Percentiles rank a stretch among this genome's conserved stretches.
These are phyloP conservation scores for Ischnura elegans DNA, from an alignment of 2,888 invertebrate genomes.

Conservation along the genomic window DNA sequence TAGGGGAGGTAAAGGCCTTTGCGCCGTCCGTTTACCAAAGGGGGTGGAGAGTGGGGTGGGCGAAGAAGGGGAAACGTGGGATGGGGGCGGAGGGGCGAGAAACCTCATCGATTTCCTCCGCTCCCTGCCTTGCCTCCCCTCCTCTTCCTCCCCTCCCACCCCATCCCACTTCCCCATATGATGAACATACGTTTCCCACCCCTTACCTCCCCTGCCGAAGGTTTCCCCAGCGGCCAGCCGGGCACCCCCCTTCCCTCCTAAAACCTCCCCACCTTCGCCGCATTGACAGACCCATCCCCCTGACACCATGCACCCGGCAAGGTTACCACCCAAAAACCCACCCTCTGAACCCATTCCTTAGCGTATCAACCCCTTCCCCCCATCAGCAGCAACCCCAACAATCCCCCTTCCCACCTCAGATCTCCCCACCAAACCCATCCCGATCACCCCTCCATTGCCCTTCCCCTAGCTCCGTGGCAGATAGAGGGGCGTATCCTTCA, in stretches of 20 bases:
- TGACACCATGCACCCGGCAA: no score
- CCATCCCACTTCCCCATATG: neutral
- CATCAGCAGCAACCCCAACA: neutral
- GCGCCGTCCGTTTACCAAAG: conserved; percentile 69
- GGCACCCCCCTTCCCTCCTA: neutral
- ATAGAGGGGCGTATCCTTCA: conserved; percentile 59
- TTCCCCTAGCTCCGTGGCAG: neutral
- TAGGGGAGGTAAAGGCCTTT: conserved; percentile 16
- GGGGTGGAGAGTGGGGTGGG: conserved; percentile 70
- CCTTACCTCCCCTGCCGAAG: neutral
- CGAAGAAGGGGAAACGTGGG: conserved; percentile 70
- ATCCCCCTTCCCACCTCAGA: neutral
- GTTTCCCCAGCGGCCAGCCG: neutral
- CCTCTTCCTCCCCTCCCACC: neutral
- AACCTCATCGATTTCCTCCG: conserved; percentile 70
- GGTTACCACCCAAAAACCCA: neutral
- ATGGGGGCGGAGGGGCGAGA: conserved; percentile 70
- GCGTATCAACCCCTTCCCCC: neutral
- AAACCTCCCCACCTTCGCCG: no score
- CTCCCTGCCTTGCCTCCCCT: conserved; percentile 24
- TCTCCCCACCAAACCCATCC: neutral
- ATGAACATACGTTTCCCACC: neutral
- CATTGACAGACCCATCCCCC: no score
- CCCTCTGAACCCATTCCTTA: neutral
- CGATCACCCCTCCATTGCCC: neutral